Base-by-base conservation (phyloP, 2,113 vertebrate genomes). In the Sorex araneus region DNA sequence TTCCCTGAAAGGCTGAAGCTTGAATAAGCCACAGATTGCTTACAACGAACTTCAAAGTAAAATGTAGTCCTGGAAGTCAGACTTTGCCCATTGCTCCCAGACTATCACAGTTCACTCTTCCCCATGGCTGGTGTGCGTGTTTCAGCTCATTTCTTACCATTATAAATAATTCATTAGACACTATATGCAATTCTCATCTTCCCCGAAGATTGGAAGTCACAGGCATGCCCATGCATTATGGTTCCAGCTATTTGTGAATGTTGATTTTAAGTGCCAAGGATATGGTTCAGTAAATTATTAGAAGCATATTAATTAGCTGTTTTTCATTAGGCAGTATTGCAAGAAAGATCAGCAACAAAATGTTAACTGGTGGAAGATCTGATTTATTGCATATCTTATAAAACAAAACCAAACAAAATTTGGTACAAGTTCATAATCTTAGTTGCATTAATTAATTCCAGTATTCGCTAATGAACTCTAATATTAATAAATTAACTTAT, bases 141-240 rank as follows among this genome's bases (percentile, higher is more conserved):
- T 84, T 83, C 57, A 89, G 76, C 45, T 88, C 77, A 79, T 73
- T 94, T 92, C 67, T 94, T 93, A 76, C 50, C 40, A 15, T 23
- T 84, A 83, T 87, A 70, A 87, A 97, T 96, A 96, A 95, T 84
- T 94, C 78, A 94, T 93, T 90, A 91, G 60, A 79, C 3, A n/a
- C 70, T 82, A 57, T 91, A 83, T 92, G 74, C 70, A 84, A 96
- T 90, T 96, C 93, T 84, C 69, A 69, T 43, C 86, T 88, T 54
- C 47, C 81, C 67, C 34, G 43, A 91, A 97, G 73, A 92, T 74
- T 84, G 92, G 87, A 95, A 95, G 86, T 90, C n/a, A 92, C 43
- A 77, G 84, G 45, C 92, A 67, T 91, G 82, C 30, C 66, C 63
- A 40, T 78, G 84, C 43, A 67, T 90, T 64, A 25, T 79, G 64